Percentiles rank a stretch among this genome's conserved stretches.
phyloP scores from a whole-genome alignment of 2,797 vertebrate species.

The Phyllotis vaccarum region DNA sequence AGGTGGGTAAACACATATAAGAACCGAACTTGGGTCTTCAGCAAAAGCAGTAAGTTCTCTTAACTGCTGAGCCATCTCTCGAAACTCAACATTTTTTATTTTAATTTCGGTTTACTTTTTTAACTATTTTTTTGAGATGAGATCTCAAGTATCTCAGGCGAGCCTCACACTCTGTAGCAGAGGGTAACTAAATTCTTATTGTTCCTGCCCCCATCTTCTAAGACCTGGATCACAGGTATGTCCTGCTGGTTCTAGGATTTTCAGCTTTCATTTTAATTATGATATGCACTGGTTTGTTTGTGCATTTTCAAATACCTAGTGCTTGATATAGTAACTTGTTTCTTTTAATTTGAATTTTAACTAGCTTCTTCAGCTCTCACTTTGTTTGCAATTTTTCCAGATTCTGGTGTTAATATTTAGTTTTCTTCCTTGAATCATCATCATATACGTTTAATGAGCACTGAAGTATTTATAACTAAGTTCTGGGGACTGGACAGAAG shows the following conservation, averaged over 20 bases:
- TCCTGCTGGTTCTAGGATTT: neutral
- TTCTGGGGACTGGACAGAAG: neutral
- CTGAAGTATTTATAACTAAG: neutral
- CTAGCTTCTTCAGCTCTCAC: neutral
- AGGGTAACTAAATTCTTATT: neutral
- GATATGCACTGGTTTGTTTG: neutral
- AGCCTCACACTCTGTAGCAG: neutral
- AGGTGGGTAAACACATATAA: neutral
- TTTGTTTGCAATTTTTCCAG: neutral
- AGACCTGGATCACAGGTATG: neutral
- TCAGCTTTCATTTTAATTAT: constrained; percentile 45
- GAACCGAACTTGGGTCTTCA: neutral
- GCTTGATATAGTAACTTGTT: constrained; percentile 12
- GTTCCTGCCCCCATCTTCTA: neutral
- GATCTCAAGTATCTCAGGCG: neutral
- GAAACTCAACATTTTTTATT: neutral
- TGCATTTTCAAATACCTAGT: neutral
- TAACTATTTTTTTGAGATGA: neutral
- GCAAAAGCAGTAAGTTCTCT: neutral
- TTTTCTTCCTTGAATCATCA: constrained; percentile 29
- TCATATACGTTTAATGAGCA: neutral
- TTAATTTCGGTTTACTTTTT: constrained; percentile 6
- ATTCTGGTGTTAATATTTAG: constrained; percentile 28
- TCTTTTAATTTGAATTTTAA: constrained; percentile 36
- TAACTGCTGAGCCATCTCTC: neutral